Conservation (phyloP, 2,113 vertebrate species). For the Tretioscincus oriximinensis region DNA sequence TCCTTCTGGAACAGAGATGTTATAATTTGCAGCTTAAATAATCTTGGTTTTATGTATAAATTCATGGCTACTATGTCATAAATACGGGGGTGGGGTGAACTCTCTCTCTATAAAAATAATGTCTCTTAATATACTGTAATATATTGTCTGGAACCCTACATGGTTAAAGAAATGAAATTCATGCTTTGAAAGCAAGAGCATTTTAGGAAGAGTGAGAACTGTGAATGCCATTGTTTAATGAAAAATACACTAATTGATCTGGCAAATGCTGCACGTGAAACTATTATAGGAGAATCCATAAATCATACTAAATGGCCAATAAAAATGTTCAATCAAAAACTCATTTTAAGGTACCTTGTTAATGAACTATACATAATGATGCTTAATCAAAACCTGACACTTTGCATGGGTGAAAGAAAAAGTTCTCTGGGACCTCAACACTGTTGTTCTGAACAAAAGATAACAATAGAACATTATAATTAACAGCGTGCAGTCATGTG, state of each 20-base stretch:
- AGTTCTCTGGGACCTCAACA: conserved; percentile 65
- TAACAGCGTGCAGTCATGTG: conserved; percentile 66
- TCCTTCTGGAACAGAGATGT: too few relatives aligned
- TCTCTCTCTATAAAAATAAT: conserved; percentile 45
- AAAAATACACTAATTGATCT: conserved; percentile 69
- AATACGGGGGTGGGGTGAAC: neutral
- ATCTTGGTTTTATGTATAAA: neutral
- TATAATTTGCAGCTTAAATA: neutral
- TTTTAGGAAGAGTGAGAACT: neutral
- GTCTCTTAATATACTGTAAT: conserved; percentile 46
- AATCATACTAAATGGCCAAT: conserved; percentile 79
- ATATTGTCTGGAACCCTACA: conserved; percentile 56
- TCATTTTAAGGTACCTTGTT: conserved; percentile 78
- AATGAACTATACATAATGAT: conserved; percentile 77
- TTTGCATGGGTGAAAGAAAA: conserved; percentile 48
- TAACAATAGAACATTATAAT: conserved; percentile 70
- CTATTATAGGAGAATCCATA: conserved; percentile 71
- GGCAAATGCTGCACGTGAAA: conserved; percentile 70
- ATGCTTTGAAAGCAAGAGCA: conserved; percentile 42
- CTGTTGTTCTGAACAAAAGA: conserved; percentile 74
- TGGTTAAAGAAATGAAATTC: conserved; percentile 51
- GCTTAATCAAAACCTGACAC: conserved; percentile 76
- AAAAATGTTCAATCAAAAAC: conserved; percentile 79
- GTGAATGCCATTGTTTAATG: conserved; percentile 61
- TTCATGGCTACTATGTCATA: neutral